Percentiles rank a stretch among this genome's conserved stretches.
These are phyloP conservation scores for Odontophorus gujanensis DNA, from an alignment of 2,113 vertebrate species.

Conservation along the genomic window DNA sequence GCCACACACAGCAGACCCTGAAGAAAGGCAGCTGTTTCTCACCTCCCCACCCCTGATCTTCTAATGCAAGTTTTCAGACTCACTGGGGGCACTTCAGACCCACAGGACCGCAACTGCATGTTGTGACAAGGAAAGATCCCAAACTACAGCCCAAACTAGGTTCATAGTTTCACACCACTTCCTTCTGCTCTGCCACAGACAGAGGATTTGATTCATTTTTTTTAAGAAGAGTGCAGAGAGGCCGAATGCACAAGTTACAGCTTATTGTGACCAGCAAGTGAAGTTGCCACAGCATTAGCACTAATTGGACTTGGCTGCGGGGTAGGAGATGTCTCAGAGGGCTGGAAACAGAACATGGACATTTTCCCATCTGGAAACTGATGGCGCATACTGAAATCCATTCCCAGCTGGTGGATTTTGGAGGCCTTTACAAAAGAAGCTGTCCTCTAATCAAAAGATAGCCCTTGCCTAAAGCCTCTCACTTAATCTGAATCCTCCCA, in stretches of 20 bases:
- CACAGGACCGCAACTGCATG: neutral
- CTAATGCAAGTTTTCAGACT: neutral
- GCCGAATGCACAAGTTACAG: constrained; percentile 25
- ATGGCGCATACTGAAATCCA: constrained; percentile 47
- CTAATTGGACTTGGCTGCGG: constrained; percentile 58
- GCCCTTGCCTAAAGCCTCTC: constrained; percentile 3
- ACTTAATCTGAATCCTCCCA: constrained; percentile 6
- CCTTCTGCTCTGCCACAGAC: neutral
- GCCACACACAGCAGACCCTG: neutral
- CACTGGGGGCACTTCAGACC: neutral
- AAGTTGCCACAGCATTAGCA: constrained; percentile 31
- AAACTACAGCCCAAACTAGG: neutral
- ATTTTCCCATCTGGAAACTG: constrained; percentile 56
- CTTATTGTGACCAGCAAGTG: constrained; percentile 55
- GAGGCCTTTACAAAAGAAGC: constrained; percentile 20
- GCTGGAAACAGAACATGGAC: constrained; percentile 54
- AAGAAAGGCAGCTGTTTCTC: neutral
- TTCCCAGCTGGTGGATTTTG: constrained; percentile 54
- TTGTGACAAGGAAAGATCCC: neutral
- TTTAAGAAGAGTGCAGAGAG: neutral
- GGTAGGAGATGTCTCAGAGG: constrained; percentile 55
- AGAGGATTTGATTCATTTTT: constrained; percentile 19
- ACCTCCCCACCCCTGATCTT: neutral
- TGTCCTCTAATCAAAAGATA: constrained; percentile 39
- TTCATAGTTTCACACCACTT: neutral